phyloP scores from a whole-genome alignment of 2,797 vertebrate genomes.

The Gallinago stenura region DNA sequence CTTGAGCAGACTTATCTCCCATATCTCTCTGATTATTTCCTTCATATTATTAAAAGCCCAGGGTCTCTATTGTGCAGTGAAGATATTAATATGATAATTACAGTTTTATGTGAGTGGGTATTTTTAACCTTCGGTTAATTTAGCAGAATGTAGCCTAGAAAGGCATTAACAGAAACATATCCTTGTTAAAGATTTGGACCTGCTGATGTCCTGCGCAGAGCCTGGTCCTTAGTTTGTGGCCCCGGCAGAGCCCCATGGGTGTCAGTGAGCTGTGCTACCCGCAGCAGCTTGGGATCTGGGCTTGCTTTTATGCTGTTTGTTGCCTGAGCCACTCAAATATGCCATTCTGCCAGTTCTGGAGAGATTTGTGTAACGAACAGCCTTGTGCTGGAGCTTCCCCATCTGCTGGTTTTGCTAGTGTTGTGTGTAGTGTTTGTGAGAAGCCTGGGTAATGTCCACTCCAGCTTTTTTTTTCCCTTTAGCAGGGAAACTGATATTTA shows the following conservation, averaged over 20 bases:
- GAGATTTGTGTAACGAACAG: neutral
- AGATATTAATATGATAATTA: slow-evolving; percentile 31
- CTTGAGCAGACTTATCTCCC: slow-evolving; percentile 32
- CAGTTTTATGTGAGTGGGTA: slow-evolving; percentile 30
- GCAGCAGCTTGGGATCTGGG: slow-evolving; percentile 15
- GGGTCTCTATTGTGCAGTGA: neutral
- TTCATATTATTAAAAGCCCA: neutral
- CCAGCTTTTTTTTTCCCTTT: neutral
- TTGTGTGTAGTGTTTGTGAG: neutral
- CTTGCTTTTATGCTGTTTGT: neutral
- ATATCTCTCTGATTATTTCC: slow-evolving; percentile 62
- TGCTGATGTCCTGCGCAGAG: neutral
- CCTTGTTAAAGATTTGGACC: neutral
- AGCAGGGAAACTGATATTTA: slow-evolving; percentile 48
- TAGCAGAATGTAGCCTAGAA: neutral
- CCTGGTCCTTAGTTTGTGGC: neutral
- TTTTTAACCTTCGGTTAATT: slow-evolving; percentile 45
- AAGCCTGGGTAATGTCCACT: slow-evolving; percentile 35
- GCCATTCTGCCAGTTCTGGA: neutral
- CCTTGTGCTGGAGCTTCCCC: slow-evolving; percentile 3
- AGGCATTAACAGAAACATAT: neutral
- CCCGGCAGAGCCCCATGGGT: neutral
- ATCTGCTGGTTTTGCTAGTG: neutral
- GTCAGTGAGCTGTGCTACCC: neutral
- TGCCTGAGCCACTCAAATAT: neutral